Evolutionary conservation across 2,113 vertebrate species (phyloP).

Genomic region (Rostratula benghalensis): DNA sequence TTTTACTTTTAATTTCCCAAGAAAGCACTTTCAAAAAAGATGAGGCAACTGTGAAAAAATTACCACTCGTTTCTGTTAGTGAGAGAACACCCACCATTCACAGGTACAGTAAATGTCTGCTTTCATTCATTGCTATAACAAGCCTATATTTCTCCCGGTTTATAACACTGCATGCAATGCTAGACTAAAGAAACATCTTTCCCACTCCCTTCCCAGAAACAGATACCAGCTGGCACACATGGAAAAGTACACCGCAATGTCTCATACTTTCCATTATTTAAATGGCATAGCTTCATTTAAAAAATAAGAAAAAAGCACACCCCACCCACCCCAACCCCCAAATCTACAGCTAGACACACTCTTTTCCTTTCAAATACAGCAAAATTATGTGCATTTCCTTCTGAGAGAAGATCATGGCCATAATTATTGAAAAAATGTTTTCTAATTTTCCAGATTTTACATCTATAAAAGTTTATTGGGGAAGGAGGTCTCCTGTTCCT

Average conservation of each 20-base stretch:
- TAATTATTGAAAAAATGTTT: not conserved
- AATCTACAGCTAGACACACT: not conserved
- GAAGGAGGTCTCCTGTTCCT: not conserved
- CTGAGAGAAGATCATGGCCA: not conserved
- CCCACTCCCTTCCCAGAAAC: not conserved
- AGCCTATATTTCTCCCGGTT: not conserved
- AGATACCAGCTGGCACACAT: not conserved
- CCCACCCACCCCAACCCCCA: not conserved
- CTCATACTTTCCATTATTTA: not conserved
- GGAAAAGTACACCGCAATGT: not conserved
- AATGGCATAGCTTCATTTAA: not conserved
- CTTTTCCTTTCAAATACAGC: not conserved
- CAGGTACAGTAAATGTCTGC: constrained; percentile 13
- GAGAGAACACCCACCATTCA: not conserved
- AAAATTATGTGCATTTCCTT: not conserved
- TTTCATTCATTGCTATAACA: not conserved
- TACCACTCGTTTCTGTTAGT: not conserved
- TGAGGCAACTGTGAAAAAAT: not conserved
- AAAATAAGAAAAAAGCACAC: not conserved
- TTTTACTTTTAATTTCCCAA: constrained; percentile 27
- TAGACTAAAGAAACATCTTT: not conserved
- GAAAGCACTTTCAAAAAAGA: not conserved
- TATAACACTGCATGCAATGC: not conserved
- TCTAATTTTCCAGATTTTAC: not conserved
- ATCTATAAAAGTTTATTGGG: not conserved